Base-by-base conservation (phyloP, 2,113 vertebrate species). In the Amphiprion percula region DNA sequence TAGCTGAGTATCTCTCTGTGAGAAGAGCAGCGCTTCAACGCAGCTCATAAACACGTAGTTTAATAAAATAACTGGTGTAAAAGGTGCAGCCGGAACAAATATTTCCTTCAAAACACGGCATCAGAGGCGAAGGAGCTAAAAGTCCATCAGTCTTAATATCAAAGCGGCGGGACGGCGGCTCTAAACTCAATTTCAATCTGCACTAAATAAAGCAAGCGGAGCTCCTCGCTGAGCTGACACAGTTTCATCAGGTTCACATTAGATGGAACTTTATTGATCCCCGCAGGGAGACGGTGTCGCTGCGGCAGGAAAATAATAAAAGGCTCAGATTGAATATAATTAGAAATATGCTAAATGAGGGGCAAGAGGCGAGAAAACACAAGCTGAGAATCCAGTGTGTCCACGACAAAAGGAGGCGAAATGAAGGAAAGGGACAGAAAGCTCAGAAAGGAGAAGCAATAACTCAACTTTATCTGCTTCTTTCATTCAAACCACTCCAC, bases 211-310 rank as follows among this genome's bases (percentile, higher is more conserved):
- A 88, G 88, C 80, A 68, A 47, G 16, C 23, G 59, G 70, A 69
- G 80, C 80, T 72, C 73, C 85, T 79, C 70, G 54, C 80, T 47
- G 70, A 65, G 81, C 61, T 90, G 88, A 90, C 90, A 91, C 86
- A 75, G 41, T 86, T 89, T 88, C 85, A 90, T 89, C 87, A 84
- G 85, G 73, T 86, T 80, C 80, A 78, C 49, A 87, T 86, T 62
- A 87, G 71, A 91, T 86, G 85, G 79, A 91, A 89, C 68, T 84
- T 75, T 90, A 89, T 86, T 81, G 90, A 91, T 89, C 74, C 79
- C 90, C 74, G 61, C 67, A 52, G 87, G 87, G 87, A 88, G 77
- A 82, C 46, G 44, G 70, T 77, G 79, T 87, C 80, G 74, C 75
- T 24, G 60, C 72, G 30, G 80, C 54, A 21, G 77, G 47, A 68